Conservation (phyloP, 2,797 vertebrate species). For the Cheirogaleus major region DNA sequence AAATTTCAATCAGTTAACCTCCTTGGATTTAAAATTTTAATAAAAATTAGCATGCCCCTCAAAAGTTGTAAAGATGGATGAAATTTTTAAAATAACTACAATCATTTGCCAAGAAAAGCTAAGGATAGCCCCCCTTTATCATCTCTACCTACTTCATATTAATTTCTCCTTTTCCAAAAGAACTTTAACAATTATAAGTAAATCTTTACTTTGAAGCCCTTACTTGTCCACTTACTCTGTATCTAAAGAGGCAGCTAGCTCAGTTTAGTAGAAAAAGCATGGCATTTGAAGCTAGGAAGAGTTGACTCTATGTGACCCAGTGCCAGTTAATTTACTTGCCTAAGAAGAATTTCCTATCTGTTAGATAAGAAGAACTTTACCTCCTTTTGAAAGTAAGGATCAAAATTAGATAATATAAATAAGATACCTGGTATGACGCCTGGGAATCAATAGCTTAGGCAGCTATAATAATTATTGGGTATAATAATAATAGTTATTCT, state of each 20-base stretch:
- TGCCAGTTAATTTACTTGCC: not conserved
- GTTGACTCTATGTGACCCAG: not conserved
- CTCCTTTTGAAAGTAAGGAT: not conserved
- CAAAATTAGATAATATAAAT: constrained; percentile 9
- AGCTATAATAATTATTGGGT: not conserved
- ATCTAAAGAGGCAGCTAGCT: not conserved
- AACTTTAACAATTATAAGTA: not conserved
- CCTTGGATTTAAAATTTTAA: constrained; percentile 21
- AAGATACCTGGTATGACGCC: not conserved
- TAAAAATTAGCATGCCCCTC: not conserved
- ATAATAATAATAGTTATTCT: not conserved
- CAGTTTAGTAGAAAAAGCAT: not conserved
- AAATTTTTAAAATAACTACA: not conserved
- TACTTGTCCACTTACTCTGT: not conserved
- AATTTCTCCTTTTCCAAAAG: not conserved
- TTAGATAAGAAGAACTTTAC: not conserved
- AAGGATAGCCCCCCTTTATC: not conserved
- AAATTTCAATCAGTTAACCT: constrained; percentile 16
- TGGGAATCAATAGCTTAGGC: not conserved
- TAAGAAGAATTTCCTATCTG: not conserved
- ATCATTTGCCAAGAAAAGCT: not conserved
- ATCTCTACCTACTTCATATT: not conserved
- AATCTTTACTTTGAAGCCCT: not conserved
- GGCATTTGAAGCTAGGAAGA: not conserved
- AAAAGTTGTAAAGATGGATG: not conserved